These are phyloP conservation scores for Tanypteryx hageni DNA, from an alignment of 2,888 invertebrate species.

Conservation along the genomic window DNA sequence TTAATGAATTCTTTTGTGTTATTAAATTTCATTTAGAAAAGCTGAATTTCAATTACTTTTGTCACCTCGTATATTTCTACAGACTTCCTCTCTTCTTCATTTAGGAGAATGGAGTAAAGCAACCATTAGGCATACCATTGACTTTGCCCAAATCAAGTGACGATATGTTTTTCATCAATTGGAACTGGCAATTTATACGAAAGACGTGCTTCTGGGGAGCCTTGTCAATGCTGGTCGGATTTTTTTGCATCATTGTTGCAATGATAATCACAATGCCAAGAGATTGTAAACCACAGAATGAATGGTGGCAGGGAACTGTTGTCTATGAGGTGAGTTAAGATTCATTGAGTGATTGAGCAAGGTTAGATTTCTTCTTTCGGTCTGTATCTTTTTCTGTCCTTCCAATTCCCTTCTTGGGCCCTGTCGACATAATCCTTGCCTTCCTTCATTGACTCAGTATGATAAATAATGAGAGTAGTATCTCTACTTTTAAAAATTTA, in stretches of 20 bases:
- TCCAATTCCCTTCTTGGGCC: too few species aligned
- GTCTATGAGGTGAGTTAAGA: slow-evolving; percentile 84
- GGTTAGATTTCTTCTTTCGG: too few species aligned
- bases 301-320: slow-evolving; percentile 90
- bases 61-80: background rate
- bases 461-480: too few species aligned
- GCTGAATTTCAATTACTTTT: background rate
- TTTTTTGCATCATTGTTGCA: slow-evolving; percentile 84
- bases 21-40: too few species aligned
- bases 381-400: too few species aligned
- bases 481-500: too few species aligned
- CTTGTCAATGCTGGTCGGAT: slow-evolving; percentile 84
- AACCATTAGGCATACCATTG: slow-evolving; percentile 74
- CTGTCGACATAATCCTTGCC: too few species aligned
- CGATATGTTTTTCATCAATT: slow-evolving; percentile 80
- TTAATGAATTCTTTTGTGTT: too few species aligned
- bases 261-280: slow-evolving; percentile 85
- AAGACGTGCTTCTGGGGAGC: slow-evolving; percentile 85
- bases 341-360: too few species aligned
- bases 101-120: slow-evolving; percentile 75
- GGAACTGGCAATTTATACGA: slow-evolving; percentile 90
- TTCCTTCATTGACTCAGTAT: too few species aligned
- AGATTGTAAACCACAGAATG: slow-evolving; percentile 77
- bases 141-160: slow-evolving; percentile 74
- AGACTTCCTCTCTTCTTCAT: slow-evolving; percentile 71